Evolutionary conservation across 2,888 invertebrate species (phyloP).

Genomic region (Phrixothrix hirtus): DNA sequence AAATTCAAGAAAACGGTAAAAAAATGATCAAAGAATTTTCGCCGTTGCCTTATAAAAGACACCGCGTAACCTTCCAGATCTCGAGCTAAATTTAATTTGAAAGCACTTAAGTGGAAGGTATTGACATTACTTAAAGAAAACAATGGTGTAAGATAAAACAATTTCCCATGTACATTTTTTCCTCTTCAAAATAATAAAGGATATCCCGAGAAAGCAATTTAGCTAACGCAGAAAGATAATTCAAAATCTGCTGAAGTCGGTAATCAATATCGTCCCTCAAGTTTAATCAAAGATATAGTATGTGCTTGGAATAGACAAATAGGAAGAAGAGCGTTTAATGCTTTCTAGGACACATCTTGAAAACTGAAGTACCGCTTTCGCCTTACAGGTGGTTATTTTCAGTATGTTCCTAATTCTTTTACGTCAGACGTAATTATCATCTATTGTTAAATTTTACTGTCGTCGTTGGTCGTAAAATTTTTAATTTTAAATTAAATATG

Average conservation of each 20-base stretch:
- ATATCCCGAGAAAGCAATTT: constrained; percentile 2
- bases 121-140: not conserved
- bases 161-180: not conserved
- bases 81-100: too few relatives aligned
- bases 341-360: constrained; percentile 12
- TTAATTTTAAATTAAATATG: too few relatives aligned
- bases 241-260: constrained; percentile 8
- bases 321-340: constrained; percentile 12
- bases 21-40: too few relatives aligned
- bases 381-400: constrained; percentile 13
- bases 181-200: constrained; percentile 4
- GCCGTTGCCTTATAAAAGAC: too few relatives aligned
- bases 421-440: too few relatives aligned
- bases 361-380: constrained; percentile 6
- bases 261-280: constrained; percentile 18
- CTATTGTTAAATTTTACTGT: not conserved
- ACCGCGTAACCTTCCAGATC: too few relatives aligned
- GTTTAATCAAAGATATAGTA: constrained; percentile 19
- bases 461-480: too few relatives aligned
- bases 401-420: not conserved
- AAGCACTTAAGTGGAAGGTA: too few relatives aligned
- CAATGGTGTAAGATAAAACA: not conserved
- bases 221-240: constrained; percentile 5
- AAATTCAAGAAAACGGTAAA: too few relatives aligned
- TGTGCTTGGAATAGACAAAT: constrained; percentile 9